Base-by-base conservation (phyloP, 2,113 vertebrate species). In the Callipepla californica region DNA sequence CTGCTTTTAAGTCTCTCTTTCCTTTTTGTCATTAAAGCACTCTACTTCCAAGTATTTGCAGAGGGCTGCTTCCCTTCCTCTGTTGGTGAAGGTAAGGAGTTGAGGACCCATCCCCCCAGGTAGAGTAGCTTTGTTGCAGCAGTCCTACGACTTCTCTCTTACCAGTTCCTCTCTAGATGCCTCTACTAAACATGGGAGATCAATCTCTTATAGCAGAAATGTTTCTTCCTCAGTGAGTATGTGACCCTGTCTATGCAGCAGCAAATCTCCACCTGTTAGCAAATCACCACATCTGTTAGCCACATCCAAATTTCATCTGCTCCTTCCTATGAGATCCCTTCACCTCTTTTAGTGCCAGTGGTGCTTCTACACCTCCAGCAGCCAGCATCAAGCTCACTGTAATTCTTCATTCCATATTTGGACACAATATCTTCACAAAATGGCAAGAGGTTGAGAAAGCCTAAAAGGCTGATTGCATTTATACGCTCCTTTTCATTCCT, bases 401-500 rank as follows among this genome's bases (percentile, higher is more conserved):
- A 38, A 59, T 65, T 80, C 63, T 28, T 87, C 30, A 72, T 87
- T 87, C 63, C 73, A 82, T 55, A 30, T 68, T 66, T 78, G 72
- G 67, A 72, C 59, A 76, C 47, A 94, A 75, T 7, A 4, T 42
- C 55, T 69, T 89, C 38, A 83, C 34, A 78, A 80, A 86, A 89
- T 36, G 90, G 55, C 55, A 90, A 62, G 55, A 61, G 77, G 6
- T 42, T 62, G 61, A 93, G 81, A 74, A 94, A 97, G 23, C 13
- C 36, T 48, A 73, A 76, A 77, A 76, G 58, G 77, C 88, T 96
- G 80, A 84, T 69, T 66, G 72, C 42, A 85, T 92, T 91, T 96
- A 79, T 95, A 87, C 8, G 59, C 34, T 92, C 62, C 22, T 93
- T 81, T 96, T 93, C 42, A 77, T 65, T 82, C 53, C 53, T 0